phyloP scores from a whole-genome alignment of 2,113 vertebrate species.

The Platysteira castanea region DNA sequence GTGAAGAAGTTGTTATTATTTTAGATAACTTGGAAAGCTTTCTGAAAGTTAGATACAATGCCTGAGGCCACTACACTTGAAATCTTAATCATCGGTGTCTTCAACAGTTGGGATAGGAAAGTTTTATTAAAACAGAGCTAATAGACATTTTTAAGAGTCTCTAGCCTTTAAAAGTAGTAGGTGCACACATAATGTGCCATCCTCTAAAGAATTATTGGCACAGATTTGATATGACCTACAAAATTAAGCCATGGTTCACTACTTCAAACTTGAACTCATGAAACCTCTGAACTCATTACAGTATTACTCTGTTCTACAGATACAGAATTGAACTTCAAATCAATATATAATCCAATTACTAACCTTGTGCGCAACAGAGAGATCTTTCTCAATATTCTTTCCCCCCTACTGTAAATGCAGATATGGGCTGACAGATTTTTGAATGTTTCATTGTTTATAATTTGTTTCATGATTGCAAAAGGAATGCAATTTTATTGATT shows the following conservation, averaged over 20 bases:
- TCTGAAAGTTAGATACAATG: background rate
- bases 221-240: background rate
- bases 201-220: background rate
- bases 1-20: background rate
- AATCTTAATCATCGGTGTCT: background rate
- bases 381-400: background rate
- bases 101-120: background rate
- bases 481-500: background rate
- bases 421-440: background rate
- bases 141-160: background rate
- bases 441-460: background rate
- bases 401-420: background rate
- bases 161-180: background rate
- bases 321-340: conserved; percentile 4
- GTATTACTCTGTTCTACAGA: background rate
- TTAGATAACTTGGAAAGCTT: background rate
- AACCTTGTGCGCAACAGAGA: background rate
- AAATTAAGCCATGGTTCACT: background rate
- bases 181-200: background rate
- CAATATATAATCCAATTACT: background rate
- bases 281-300: conserved; percentile 1
- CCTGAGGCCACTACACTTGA: background rate
- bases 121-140: background rate
- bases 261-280: background rate
- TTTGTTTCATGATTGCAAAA: background rate